phyloP scores from a whole-genome alignment of 2,113 vertebrate species.

The Takifugu bimaculatus region DNA sequence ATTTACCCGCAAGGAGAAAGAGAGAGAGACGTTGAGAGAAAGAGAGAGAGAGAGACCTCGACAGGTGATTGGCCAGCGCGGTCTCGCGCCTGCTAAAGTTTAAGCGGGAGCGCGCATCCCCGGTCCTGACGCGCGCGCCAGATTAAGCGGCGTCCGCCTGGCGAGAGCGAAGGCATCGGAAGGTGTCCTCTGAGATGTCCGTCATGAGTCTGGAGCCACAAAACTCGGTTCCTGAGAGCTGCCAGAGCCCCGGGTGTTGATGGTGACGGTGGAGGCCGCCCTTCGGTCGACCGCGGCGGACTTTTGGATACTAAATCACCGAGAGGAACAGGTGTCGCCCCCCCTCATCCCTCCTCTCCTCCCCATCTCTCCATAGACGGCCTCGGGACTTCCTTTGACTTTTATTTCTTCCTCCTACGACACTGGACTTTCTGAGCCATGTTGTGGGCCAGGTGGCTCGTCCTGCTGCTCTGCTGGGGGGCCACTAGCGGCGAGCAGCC shows the following conservation, averaged over 20 bases:
- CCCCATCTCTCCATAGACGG: constrained; percentile 4
- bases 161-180: constrained; percentile 27
- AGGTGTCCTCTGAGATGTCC: constrained; percentile 37
- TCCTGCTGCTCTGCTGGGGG: constrained; percentile 78
- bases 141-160: constrained; percentile 42
- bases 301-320: constrained; percentile 12
- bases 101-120: constrained; percentile 28
- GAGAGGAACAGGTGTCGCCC: constrained; percentile 45
- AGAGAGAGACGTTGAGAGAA: not conserved
- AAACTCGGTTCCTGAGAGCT: constrained; percentile 31
- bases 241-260: not conserved
- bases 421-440: constrained; percentile 69
- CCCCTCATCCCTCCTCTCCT: not conserved
- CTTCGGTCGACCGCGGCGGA: not conserved
- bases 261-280: constrained; percentile 22
- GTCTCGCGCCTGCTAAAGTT: not conserved
- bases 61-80: constrained; percentile 32
- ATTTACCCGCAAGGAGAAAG: not conserved
- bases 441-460: constrained; percentile 71
- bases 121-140: constrained; percentile 33
- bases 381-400: not conserved
- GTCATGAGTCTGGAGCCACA: constrained; percentile 27
- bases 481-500: constrained; percentile 62
- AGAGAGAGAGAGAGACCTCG: constrained; percentile 1
- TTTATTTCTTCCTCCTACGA: not conserved